Conservation (phyloP, 2,888 invertebrate genomes). For the Mayetiola destructor region DNA sequence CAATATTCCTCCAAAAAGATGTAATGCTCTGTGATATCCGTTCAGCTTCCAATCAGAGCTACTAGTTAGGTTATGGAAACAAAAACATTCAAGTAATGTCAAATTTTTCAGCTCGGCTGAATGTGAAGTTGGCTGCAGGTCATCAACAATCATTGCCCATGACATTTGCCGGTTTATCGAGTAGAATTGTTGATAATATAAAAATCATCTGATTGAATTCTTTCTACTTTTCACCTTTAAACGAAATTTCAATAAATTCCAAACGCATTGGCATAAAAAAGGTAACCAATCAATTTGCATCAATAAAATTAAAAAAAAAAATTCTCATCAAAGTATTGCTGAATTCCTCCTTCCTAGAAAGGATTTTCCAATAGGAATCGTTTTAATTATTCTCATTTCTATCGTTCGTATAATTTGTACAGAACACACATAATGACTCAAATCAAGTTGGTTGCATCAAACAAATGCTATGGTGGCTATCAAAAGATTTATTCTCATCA, state of each 20-base stretch:
- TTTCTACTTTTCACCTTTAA: no score
- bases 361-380: background rate
- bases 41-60: background rate
- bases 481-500: conserved; percentile 75
- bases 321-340: no score
- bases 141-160: background rate
- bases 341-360: background rate
- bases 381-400: background rate
- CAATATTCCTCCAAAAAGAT: background rate
- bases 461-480: conserved; percentile 65
- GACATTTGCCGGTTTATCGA: background rate
- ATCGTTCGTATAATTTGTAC: background rate
- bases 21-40: background rate
- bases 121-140: background rate
- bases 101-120: background rate
- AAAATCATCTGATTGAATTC: no score
- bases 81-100: background rate
- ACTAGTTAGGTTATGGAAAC: no score
- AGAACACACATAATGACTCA: conserved; percentile 6
- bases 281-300: background rate
- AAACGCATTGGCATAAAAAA: background rate
- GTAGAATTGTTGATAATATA: conserved; percentile 1
- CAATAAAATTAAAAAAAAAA: background rate
- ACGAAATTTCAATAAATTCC: background rate
- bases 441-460: conserved; percentile 42